These are phyloP conservation scores for Sinosuthora webbiana DNA, from an alignment of 2,113 vertebrate genomes.

Conservation along the genomic window DNA sequence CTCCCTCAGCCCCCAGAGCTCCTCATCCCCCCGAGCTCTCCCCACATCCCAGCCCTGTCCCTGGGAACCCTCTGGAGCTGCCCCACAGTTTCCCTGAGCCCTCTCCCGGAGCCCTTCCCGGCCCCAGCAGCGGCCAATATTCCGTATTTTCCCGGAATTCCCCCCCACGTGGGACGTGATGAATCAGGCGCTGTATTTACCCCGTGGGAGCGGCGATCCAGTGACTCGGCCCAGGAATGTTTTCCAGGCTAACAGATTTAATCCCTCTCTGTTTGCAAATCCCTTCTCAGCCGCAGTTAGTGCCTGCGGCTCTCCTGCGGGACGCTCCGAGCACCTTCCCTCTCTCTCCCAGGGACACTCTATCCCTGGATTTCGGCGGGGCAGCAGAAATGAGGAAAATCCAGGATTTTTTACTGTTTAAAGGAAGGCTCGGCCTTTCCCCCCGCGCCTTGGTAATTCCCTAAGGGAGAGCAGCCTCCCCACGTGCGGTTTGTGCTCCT, in stretches of 20 bases:
- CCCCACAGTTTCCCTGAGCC: neutral
- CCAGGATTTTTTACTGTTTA: neutral
- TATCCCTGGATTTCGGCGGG: too few species aligned
- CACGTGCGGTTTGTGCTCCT: rapidly evolving
- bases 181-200: neutral
- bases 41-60: neutral
- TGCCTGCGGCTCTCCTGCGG: neutral
- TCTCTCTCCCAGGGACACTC: too few species aligned
- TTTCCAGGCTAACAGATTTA: neutral
- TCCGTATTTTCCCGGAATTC: neutral
- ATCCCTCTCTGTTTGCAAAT: neutral
- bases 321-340: too few species aligned
- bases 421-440: neutral
- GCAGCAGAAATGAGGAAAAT: neutral
- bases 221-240: neutral
- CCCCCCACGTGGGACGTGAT: rapidly evolving
- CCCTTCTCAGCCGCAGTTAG: too few species aligned
- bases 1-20: too few species aligned
- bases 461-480: neutral
- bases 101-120: too few species aligned
- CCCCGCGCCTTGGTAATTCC: rapidly evolving
- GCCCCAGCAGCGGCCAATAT: neutral
- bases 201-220: neutral
- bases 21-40: too few species aligned
- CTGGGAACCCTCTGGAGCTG: rapidly evolving